Evolutionary conservation across 2,888 invertebrate genomes (phyloP), one percentile per base, ranked within the genome.

Genomic region (Drosophila niveifrons): DNA sequence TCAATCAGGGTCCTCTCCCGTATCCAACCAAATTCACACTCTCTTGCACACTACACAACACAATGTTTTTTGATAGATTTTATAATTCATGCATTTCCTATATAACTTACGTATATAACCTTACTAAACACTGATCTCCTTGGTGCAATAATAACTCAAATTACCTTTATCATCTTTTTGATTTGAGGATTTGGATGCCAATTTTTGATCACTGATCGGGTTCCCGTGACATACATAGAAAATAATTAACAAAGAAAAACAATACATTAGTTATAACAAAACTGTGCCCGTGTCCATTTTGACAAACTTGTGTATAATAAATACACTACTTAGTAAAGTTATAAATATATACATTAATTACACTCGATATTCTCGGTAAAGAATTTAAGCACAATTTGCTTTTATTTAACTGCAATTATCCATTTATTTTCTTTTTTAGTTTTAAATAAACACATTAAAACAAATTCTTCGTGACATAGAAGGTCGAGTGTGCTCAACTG

Each of bases 91-190:
- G 82, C 75, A 73, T 66, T 46, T 43, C 34, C 71, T 70, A 63
- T 59, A 53, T 46, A 55, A 58, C 67, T 73, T 79, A 68, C 62
- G 67, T 50, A 34, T 67, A 63, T 67, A 69, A 56, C 69, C 68
- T 59, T 67, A 61, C 59, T 68, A 75, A 69, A 75, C 65, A 78
- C 69, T 68, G 59, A 71, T 64, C 53, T 66, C 74, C 74, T 66
- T 75, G 67, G 64, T 69, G 77, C 48, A 69, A 76, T 43, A 56
- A n/a, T 48, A 63, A 65, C 58, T 64, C 53, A 88, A 91, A 82
- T 91, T 92, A 92, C 92, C 92, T 92, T 92, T 92, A 66, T 92
- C 92, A 77, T 92, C 92, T 89, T 92, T 92, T 58, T 84, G 91
- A 62, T 46, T 82, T 10, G 89, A 79, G 63, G 90, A 83, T 78